These are phyloP conservation scores for Eustalomyia histrio DNA, from an alignment of 2,888 invertebrate genomes.

Conservation along the genomic window DNA sequence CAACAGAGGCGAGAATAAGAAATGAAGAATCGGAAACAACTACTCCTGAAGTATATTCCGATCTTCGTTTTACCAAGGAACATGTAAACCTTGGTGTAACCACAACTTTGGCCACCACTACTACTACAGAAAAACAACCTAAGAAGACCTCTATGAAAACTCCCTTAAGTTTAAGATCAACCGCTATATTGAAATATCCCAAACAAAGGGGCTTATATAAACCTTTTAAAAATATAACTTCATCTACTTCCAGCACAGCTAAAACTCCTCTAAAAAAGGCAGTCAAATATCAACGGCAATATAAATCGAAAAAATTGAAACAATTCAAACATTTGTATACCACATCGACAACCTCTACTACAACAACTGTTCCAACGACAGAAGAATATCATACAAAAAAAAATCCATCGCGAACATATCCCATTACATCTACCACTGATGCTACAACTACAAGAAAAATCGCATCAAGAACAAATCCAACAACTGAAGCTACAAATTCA, in stretches of 20 bases:
- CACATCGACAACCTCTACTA: conserved; percentile 6
- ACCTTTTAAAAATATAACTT: conserved; percentile 31
- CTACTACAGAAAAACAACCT: conserved; percentile 42
- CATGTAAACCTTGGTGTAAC: too few relatives aligned
- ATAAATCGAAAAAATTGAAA: conserved; percentile 54
- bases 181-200: conserved; percentile 36
- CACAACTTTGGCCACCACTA: conserved; percentile 24
- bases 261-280: conserved; percentile 32
- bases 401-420: conserved; percentile 1
- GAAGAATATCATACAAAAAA: conserved; percentile 24
- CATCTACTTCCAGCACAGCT: conserved; percentile 22
- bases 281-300: conserved; percentile 55
- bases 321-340: conserved; percentile 51
- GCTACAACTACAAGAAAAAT: conserved; percentile 32
- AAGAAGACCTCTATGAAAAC: conserved; percentile 31
- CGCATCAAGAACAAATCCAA: conserved; percentile 26
- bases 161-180: background rate
- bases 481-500: conserved; percentile 21
- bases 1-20: conserved; percentile 1
- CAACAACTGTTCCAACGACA: conserved; percentile 34
- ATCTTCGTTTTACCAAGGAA: conserved; percentile 2
- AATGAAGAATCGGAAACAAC: conserved; percentile 12
- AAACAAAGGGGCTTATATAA: conserved; percentile 44
- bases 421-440: conserved; percentile 33
- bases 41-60: background rate